phyloP scores from a whole-genome alignment of 2,797 vertebrate species.

The Hylomyscus alleni region DNA sequence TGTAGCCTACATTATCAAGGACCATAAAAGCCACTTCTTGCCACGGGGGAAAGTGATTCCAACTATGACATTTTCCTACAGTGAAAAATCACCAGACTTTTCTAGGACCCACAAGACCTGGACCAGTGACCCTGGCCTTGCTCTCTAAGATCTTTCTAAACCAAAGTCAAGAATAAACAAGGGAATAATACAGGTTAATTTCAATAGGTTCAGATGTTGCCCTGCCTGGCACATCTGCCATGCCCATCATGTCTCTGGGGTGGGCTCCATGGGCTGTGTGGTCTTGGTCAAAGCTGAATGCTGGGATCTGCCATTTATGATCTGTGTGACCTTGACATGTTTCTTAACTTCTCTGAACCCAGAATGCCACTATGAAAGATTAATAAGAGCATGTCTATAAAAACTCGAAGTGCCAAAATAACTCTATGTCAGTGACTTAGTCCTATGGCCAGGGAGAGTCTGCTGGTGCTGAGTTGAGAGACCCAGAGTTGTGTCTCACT shows the following conservation, averaged over 20 bases:
- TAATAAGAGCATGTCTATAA: not conserved
- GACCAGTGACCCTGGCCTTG: not conserved
- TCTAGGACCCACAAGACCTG: not conserved
- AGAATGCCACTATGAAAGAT: not conserved
- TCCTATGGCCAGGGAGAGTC: not conserved
- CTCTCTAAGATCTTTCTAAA: not conserved
- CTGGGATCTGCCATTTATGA: not conserved
- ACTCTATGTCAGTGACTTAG: not conserved
- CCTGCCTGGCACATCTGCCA: not conserved
- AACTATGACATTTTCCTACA: not conserved
- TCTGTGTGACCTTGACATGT: not conserved
- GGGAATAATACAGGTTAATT: not conserved
- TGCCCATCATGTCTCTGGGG: not conserved
- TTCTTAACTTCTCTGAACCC: not conserved
- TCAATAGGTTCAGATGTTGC: no score
- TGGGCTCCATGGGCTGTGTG: not conserved
- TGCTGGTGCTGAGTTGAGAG: not conserved
- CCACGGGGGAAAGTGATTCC: not conserved
- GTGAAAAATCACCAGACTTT: not conserved
- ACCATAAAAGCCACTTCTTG: not conserved
- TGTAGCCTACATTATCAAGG: not conserved
- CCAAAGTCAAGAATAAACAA: not conserved
- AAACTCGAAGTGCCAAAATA: not conserved
- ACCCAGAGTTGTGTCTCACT: not conserved
- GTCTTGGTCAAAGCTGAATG: not conserved